phyloP scores from a whole-genome alignment of 2,888 invertebrate genomes.

The Galeruca laticollis region DNA sequence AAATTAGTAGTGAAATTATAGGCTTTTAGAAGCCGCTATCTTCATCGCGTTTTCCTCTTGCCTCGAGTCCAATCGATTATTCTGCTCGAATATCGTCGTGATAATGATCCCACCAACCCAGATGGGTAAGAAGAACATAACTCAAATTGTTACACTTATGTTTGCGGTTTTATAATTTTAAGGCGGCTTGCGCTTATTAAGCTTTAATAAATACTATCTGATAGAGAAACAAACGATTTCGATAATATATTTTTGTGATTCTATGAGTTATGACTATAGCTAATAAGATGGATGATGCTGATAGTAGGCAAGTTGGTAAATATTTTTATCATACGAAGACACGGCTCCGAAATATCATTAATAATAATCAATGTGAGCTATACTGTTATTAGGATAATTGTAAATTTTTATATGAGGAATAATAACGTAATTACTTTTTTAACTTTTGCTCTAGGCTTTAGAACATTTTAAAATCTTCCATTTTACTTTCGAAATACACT shows the following conservation, averaged over 20 bases:
- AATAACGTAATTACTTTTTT: constrained; percentile 6
- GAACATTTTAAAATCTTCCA: too few species aligned
- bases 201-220: constrained; percentile 57
- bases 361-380: background rate
- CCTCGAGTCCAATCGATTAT: constrained; percentile 67
- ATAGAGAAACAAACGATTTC: constrained; percentile 47
- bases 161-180: constrained; percentile 64
- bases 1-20: constrained; percentile 67
- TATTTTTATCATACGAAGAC: constrained; percentile 19
- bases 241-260: constrained; percentile 41
- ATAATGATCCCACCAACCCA: constrained; percentile 61
- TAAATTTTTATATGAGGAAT: background rate
- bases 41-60: constrained; percentile 50
- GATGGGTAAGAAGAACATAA: constrained; percentile 62
- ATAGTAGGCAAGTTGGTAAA: constrained; percentile 26
- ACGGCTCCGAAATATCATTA: background rate
- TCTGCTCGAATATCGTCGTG: constrained; percentile 62
- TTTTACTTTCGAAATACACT: too few species aligned
- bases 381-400: constrained; percentile 9
- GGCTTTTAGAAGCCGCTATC: constrained; percentile 67
- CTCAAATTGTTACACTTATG: constrained; percentile 64
- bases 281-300: constrained; percentile 26
- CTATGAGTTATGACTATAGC: constrained; percentile 26
- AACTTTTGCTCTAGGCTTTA: background rate
- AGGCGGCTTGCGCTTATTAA: constrained; percentile 58